phyloP scores from a whole-genome alignment of 2,113 vertebrate species.

The Petrocephalus zakoni region DNA sequence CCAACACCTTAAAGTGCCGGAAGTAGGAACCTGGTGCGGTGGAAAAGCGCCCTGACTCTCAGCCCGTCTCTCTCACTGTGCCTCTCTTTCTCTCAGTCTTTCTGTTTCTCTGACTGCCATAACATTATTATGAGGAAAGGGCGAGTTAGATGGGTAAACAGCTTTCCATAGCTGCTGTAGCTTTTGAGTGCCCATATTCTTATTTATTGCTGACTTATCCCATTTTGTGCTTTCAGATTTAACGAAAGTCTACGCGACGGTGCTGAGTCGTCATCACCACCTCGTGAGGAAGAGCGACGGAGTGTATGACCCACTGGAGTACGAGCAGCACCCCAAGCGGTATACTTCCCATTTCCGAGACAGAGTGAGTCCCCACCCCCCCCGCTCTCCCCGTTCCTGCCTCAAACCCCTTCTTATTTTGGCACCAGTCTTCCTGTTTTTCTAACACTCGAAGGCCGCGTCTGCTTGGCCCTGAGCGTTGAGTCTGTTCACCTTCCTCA shows the following conservation, averaged over 20 bases:
- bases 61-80: constrained; percentile 30
- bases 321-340: constrained; percentile 81
- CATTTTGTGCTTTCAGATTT: constrained; percentile 64
- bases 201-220: background rate
- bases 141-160: constrained; percentile 27
- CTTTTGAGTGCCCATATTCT: background rate
- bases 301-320: constrained; percentile 81
- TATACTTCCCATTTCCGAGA: constrained; percentile 86
- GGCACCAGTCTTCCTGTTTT: background rate
- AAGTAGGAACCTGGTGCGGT: no score
- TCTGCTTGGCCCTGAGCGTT: background rate
- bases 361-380: constrained; percentile 67
- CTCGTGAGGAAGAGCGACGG: constrained; percentile 85
- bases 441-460: background rate
- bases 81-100: background rate
- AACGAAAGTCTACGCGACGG: constrained; percentile 87
- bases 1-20: no score
- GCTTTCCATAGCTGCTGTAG: background rate
- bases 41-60: background rate
- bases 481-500: background rate
- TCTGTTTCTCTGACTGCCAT: background rate
- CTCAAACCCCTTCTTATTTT: background rate
- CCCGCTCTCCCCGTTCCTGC: background rate
- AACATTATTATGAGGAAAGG: constrained; percentile 86
- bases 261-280: constrained; percentile 93